A percentile compares a stretch with the other conserved stretches of the same genome.
These are phyloP conservation scores for Cygnus atratus DNA, from an alignment of 2,113 vertebrate genomes.

Conservation along the genomic window DNA sequence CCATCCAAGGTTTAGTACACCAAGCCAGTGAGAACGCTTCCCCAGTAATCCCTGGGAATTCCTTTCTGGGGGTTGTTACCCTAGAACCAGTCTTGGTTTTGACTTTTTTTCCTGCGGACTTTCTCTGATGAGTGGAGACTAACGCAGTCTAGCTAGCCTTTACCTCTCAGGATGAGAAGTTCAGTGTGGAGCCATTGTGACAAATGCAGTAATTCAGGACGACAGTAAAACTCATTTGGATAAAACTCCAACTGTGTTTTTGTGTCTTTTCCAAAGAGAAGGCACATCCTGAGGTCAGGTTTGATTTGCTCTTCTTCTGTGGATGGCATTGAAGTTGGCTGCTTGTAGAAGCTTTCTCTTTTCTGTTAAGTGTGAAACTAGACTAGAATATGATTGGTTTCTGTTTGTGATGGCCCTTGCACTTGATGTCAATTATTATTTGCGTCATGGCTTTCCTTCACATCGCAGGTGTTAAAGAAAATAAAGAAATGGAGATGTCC, in stretches of 20 bases:
- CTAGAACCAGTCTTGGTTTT: background rate
- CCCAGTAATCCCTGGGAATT: slow-evolving; percentile 7
- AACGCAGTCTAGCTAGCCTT: background rate
- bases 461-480: background rate
- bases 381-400: background rate
- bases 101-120: background rate
- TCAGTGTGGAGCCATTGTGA: background rate
- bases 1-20: background rate
- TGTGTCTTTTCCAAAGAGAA: background rate
- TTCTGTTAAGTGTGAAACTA: background rate
- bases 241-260: background rate
- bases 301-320: background rate
- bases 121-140: background rate
- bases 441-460: background rate
- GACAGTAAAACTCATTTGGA: background rate
- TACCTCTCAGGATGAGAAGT: background rate
- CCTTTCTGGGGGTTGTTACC: background rate
- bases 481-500: background rate
- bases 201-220: background rate
- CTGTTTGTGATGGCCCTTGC: background rate
- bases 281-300: background rate
- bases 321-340: background rate
- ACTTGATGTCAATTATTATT: background rate
- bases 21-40: slow-evolving; percentile 2
- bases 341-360: background rate